Conservation (phyloP, 2,888 invertebrate genomes). For the Pachymerium ferrugineum region DNA sequence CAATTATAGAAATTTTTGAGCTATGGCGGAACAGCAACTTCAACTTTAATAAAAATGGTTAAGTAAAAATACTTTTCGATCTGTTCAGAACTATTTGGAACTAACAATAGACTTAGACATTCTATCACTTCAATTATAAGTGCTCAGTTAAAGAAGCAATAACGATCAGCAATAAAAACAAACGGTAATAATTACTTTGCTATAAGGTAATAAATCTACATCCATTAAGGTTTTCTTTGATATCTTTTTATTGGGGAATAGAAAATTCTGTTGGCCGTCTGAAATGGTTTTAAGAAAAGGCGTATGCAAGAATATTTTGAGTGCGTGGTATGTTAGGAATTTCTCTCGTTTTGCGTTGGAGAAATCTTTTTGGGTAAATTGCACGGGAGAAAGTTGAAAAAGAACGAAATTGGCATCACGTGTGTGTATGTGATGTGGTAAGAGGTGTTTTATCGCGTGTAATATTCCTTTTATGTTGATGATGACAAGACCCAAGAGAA, state of each 20-base stretch:
- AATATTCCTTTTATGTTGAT: conserved; percentile 24
- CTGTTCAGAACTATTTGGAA: too few relatives aligned
- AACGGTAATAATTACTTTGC: too few relatives aligned
- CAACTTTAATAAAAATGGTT: too few relatives aligned
- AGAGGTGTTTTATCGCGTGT: conserved; percentile 23
- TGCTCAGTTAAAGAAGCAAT: too few relatives aligned
- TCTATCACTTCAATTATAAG: too few relatives aligned
- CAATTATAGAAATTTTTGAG: too few relatives aligned
- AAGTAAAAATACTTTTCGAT: too few relatives aligned
- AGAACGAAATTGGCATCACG: conserved; percentile 25
- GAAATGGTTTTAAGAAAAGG: not conserved
- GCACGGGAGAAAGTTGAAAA: conserved; percentile 17
- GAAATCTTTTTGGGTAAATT: conserved; percentile 27
- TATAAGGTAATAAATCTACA: too few relatives aligned
- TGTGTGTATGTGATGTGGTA: conserved; percentile 22
- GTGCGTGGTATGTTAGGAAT: conserved; percentile 5
- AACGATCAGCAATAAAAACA: too few relatives aligned
- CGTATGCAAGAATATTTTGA: conserved; percentile 9
- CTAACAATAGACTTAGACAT: too few relatives aligned
- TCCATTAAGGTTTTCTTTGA: conserved; percentile 6
- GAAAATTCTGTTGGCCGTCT: not conserved
- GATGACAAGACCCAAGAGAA: conserved; percentile 25
- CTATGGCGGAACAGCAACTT: too few relatives aligned
- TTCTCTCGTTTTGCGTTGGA: conserved; percentile 22
- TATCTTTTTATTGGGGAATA: conserved; percentile 9